Evolutionary conservation across 1,140 invertebrate species (phyloP), one percentile per base, ranked within the genome.

Genomic region (Drosophila yakuba): DNA sequence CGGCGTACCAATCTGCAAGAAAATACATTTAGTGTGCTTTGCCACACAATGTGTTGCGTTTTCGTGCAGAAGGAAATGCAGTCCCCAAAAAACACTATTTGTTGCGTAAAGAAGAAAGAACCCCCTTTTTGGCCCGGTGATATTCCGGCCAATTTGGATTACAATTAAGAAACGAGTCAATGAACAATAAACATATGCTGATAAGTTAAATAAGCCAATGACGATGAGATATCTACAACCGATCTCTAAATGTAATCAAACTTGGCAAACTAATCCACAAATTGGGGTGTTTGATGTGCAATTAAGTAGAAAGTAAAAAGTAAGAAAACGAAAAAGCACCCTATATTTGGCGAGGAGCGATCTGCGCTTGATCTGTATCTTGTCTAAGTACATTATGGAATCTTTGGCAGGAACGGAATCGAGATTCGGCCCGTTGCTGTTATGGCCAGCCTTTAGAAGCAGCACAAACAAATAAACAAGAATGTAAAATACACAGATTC

Each of bases 1-100:
- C 64, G 94, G 94, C 17, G 93, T 90, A 47, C 94, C 93, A 57
- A 93, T 92, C 82, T 94, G 64, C 0, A 76, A 75, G 43, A 1
- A 44, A n/a, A 6, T 3, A 15, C 3, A 4, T 44, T 63, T 36
- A 35, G 41, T 36, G 11, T 11, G 17, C 14, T 45, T 2, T 17
- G 12, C 12, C 4, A 35, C 12, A 15, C 4, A 50, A 58, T 20
- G 2, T 38, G 41, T 55, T 45, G 4, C 10, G 4, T 47, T 44
- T 7, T 20, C 4, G 36, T 66, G 57, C 36, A 52, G n/a, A 17
- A 45, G 17, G 54, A 35, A 20, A 35, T 57, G 17, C 32, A 32
- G 32, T 32, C 32, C 32, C 2, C 32, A 32, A 32, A 32, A 32
- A 3, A 32, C 28, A 7, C 8, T 2, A 32, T 32, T 32, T 32